Base-by-base conservation (phyloP, 2,797 vertebrate genomes). In the Vespertilio murinus region DNA sequence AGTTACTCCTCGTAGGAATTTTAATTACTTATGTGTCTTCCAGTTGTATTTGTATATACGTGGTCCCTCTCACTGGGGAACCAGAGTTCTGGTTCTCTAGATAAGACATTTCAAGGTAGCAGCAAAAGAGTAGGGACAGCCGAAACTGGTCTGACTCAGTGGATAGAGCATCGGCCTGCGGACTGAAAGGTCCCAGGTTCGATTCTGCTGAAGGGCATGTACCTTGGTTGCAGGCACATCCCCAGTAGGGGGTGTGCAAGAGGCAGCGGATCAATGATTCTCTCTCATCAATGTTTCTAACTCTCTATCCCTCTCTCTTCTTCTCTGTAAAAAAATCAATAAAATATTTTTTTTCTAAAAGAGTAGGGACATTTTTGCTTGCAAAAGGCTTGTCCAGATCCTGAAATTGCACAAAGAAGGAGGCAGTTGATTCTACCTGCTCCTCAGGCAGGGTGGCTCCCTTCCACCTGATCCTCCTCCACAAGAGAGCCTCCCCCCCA, bases 1-100 rank as follows among this genome's bases (percentile, higher is more conserved):
- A 84, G 75, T 94, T 93, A 35, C 25, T 28, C 59, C 45, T 25
- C 42, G 22, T 47, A 59, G 65, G 74, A 93, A 74, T 81, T 92
- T 82, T 88, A 82, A 79, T 88, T 75, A 71, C 35, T 79, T 82
- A 9, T 84, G 33, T 89, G 33, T 61, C 65, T 92, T 79, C 83
- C 71, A 56, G 45, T 87, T 86, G 40, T 38, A 56, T 89, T 73
- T 91, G 23, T 73, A 64, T 38, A 17, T 56, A 71, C 94, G 16
- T 45, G 64, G 12, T 30, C 40, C 89, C 35, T 88, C 42, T 91
- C 56, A 7, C 4, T 88, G 25, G 22, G 61, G 45, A 93, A 80
- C 35, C 40, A 71, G n/a, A 61, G 6, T 5, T 42, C 40, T 93
- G 65, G 22, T 88, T 95, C 83, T 88, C 75, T 69, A 14, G 74